Evolutionary conservation across 2,888 invertebrate species (phyloP), one percentile per base, ranked within the genome.

Genomic region (Imbricaverruca yamaguchii): DNA sequence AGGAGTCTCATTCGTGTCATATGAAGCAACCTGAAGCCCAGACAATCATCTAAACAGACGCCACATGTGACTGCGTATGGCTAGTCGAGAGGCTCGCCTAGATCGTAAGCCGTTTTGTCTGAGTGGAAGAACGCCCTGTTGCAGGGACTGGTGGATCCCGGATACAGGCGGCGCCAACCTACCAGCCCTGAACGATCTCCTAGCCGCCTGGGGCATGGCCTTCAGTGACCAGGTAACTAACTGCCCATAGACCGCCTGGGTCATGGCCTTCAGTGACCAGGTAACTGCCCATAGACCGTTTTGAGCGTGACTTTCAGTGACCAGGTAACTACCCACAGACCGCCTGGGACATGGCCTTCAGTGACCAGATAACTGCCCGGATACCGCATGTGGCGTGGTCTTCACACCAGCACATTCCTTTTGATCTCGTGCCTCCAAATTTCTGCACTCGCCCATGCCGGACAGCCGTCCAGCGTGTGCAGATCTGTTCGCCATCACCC

Each of bases 111-210:
- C 39, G 39, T 39, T 39, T 39, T 1, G 4, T 39, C 39, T 39
- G 39, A 39, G 39, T 39, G 39, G 39, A 39, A 9, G 65, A 80
- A 59, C 80, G 39, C 21, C 57, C 77, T 79, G 53, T 82, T 80
- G 67, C 83, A 88, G 88, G 81, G 88, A 88, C 82, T 90, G 92
- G 92, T 96, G 96, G 96, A 93, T 94, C 90, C 96, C 96, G 0
- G 95, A 95, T 87, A 92, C 92, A 0, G 92, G 92, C 6, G 98
- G 98, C 1, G 91, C 96, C 1, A 98, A 98, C 87, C 91, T 98
- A 80, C 98, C 98, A 0, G 97, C 98, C 0, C 87, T 98, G 65
- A 98, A 98, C 87, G 96, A 96, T 85, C 89, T 98, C 18, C 88
- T 98, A 1, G 86, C 92, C 88, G 91, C 92, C 6, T 93, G 95